Percentiles rank a stretch among this genome's conserved stretches.
These are phyloP conservation scores for Euthynnus affinis DNA, from an alignment of 2,797 vertebrate species.

Conservation along the genomic window DNA sequence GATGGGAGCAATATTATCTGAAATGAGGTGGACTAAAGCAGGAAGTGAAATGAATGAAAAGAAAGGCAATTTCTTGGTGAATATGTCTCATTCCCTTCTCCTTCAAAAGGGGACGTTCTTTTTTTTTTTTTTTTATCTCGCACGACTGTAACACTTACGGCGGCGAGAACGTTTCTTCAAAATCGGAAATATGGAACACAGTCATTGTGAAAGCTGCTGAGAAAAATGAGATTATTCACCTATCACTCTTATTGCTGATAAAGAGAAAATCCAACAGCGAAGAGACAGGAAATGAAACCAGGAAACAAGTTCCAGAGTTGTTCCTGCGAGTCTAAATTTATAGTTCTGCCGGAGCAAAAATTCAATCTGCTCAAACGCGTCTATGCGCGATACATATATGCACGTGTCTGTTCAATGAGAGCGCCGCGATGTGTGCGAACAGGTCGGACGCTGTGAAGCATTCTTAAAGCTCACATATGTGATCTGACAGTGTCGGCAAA, in stretches of 20 bases:
- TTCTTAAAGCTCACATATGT: conserved; percentile 28
- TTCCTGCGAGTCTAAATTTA: conserved; percentile 67
- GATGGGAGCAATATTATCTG: conserved; percentile 72
- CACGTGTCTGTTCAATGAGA: conserved; percentile 23
- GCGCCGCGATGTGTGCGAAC: conserved; percentile 6
- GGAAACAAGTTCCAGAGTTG: conserved; percentile 69
- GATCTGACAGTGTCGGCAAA: conserved; percentile 31
- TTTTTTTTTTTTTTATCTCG: conserved; percentile 61
- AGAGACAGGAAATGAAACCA: conserved; percentile 75
- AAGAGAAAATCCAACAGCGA: conserved; percentile 65
- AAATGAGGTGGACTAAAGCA: conserved; percentile 70
- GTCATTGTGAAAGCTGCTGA: conserved; percentile 64
- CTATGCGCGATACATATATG: neutral
- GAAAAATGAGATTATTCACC: conserved; percentile 71
- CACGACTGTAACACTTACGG: conserved; percentile 44
- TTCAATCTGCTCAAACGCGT: conserved; percentile 47
- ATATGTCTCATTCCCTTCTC: conserved; percentile 62
- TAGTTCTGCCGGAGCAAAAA: conserved; percentile 53
- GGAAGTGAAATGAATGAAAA: conserved; percentile 66
- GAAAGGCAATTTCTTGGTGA: conserved; percentile 64
- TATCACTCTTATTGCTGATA: conserved; percentile 66
- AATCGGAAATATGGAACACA: conserved; percentile 61
- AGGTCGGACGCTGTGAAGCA: conserved; percentile 19
- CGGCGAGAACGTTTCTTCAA: conserved; percentile 59
- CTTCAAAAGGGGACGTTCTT: conserved; percentile 23